Conservation (phyloP, 2,888 invertebrate genomes). For the Heliconius hortense region DNA sequence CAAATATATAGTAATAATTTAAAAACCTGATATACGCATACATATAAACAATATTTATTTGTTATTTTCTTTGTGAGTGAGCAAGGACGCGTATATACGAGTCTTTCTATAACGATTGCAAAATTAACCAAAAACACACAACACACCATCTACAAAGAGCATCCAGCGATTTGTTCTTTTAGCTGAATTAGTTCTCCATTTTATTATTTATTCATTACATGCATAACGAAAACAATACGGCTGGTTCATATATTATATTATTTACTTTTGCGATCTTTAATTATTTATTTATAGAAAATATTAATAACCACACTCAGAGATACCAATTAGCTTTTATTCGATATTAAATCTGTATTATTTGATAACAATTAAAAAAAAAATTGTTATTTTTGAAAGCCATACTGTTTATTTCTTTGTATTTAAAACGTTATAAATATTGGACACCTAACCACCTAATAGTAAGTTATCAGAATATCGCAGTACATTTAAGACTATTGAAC, state of each 20-base stretch:
- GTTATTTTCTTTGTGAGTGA: background rate
- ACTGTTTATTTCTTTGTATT: background rate
- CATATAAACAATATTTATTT: background rate
- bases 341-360: background rate
- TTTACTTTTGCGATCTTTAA: background rate
- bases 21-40: background rate
- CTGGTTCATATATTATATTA: background rate
- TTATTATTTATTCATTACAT: background rate
- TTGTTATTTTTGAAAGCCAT: background rate
- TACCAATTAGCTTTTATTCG: background rate
- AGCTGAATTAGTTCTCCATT: background rate
- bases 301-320: background rate
- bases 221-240: background rate
- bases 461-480: conserved; percentile 13
- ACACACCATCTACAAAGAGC: conserved; percentile 63
- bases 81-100: background rate
- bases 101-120: background rate
- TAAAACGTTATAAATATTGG: conserved; percentile 11
- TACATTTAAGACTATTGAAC: conserved; percentile 4
- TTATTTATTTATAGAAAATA: background rate
- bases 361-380: background rate
- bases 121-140: conserved; percentile 4
- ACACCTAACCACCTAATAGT: conserved; percentile 1
- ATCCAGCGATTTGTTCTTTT: conserved; percentile 50
- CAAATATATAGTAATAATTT: background rate